Base-by-base conservation (phyloP, 1,140 invertebrate species). In the Brachystomella parvula region DNA sequence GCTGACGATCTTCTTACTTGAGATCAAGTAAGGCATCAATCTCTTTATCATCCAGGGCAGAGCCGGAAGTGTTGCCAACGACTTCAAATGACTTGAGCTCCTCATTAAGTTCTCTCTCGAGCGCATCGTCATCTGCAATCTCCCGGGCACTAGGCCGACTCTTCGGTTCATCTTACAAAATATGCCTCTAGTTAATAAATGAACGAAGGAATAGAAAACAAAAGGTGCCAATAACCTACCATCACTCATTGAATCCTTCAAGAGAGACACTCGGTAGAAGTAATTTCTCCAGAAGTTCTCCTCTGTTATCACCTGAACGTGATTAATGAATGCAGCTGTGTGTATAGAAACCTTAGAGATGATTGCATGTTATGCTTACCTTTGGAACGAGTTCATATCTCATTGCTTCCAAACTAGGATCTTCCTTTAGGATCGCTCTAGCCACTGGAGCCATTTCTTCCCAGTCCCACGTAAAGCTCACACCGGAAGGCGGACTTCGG, bases 281-380 rank as follows among this genome's bases (percentile, higher is more conserved):
- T 99, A 99, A 82, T 99, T 99, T 75, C 93, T 86, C 96, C 96
- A 99, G 81, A 99, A 99, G 76, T 89, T 90, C 80, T 98, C 94
- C 82, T 99, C 96, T 75, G 87, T 94, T 75, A 98, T 92, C 76
- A 70, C 63, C 94, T 97, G 79, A 71, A 68, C 32, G 12, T 60
- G n/a, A 29, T 12, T 17, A 28, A 26, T 31, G 28, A 3, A 39
- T 15, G 24, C 29, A 29, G 26, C 6, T 9, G 39, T 32, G 17
- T 2, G 30, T n/a, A 12, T 29, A 63, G 26, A 31, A 30, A 30
- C 44, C 2, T 30, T 53, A 65, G 1, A 68, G 44, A 53, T 29
- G 21, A 47, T 61, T 61, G 49, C 9, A 47, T 3, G 30, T 47
- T 47, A 39, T 28, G n/a, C 66, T 69, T 89, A 93, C 85, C 89